Evolutionary conservation across 2,888 invertebrate genomes (phyloP).

Genomic region (Lithophane socia): DNA sequence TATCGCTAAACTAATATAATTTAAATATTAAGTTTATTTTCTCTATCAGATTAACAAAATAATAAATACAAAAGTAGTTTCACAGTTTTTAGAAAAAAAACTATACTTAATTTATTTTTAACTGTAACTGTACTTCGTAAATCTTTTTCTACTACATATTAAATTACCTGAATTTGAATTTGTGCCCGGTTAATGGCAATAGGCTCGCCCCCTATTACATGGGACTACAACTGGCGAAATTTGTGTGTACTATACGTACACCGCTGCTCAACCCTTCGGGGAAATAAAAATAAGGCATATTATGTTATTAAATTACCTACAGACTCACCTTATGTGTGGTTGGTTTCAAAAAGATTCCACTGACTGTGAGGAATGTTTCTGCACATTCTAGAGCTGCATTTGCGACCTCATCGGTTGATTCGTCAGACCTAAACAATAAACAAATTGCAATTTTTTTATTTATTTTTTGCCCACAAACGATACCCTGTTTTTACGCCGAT

Average conservation of each 20-base stretch:
- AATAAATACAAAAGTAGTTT: background rate
- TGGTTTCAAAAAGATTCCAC: constrained; percentile 83
- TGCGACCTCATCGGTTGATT: constrained; percentile 78
- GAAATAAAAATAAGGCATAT: too few species aligned
- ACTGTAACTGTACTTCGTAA: background rate
- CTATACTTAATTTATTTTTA: background rate
- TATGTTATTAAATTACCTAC: background rate
- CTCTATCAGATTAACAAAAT: background rate
- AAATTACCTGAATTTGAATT: too few species aligned
- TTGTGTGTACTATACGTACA: too few species aligned
- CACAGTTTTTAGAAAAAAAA: background rate
- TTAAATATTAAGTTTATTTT: background rate
- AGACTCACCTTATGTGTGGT: constrained; percentile 80
- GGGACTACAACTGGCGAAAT: too few species aligned
- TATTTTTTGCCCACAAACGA: background rate
- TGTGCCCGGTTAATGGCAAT: too few species aligned
- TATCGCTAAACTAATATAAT: background rate
- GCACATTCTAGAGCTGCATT: constrained; percentile 82
- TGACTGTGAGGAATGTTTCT: constrained; percentile 80
- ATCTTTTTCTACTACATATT: background rate
- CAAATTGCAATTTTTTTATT: background rate
- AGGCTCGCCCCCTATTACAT: too few species aligned
- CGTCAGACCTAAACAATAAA: constrained; percentile 73
- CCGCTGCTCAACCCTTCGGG: too few species aligned
- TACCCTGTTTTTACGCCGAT: background rate